phyloP scores from a whole-genome alignment of 2,888 invertebrate species.

The Macrophya annulata region DNA sequence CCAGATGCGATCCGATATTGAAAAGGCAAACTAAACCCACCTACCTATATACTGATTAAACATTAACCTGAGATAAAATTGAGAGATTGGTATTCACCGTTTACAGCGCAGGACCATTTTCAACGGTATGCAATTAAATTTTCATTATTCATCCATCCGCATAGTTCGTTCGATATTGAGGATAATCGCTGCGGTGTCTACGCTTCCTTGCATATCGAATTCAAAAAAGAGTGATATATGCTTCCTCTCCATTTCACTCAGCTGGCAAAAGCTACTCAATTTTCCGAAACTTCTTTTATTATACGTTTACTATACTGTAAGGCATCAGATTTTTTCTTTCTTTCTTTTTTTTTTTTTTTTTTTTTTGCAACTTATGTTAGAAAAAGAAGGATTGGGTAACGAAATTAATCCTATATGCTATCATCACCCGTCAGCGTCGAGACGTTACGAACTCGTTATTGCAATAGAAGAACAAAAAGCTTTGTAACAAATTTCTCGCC shows the following conservation, averaged over 20 bases:
- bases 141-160: slow-evolving; percentile 14
- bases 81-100: not conserved
- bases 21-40: slow-evolving; percentile 20
- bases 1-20: slow-evolving; percentile 25
- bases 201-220: not conserved
- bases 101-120: not conserved
- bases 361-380: not conserved
- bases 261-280: not conserved
- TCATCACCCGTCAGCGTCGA: not conserved
- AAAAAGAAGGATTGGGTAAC: not conserved
- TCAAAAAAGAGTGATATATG: not conserved
- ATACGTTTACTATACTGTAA: not conserved
- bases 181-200: not conserved
- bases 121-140: slow-evolving; percentile 44
- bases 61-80: slow-evolving; percentile 24
- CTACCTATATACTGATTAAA: slow-evolving; percentile 10
- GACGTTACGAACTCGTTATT: slow-evolving; percentile 16
- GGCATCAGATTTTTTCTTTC: not conserved
- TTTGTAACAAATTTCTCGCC: not conserved
- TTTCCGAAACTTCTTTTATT: not conserved
- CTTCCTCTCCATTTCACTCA: not conserved
- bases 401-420: slow-evolving; percentile 23
- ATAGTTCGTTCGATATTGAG: not conserved
- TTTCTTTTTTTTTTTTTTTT: too few species aligned
- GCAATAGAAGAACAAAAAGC: not conserved